Evolutionary conservation across 2,113 vertebrate genomes (phyloP), one percentile per base, ranked within the genome.

Genomic region (Oreocharis arfaki): DNA sequence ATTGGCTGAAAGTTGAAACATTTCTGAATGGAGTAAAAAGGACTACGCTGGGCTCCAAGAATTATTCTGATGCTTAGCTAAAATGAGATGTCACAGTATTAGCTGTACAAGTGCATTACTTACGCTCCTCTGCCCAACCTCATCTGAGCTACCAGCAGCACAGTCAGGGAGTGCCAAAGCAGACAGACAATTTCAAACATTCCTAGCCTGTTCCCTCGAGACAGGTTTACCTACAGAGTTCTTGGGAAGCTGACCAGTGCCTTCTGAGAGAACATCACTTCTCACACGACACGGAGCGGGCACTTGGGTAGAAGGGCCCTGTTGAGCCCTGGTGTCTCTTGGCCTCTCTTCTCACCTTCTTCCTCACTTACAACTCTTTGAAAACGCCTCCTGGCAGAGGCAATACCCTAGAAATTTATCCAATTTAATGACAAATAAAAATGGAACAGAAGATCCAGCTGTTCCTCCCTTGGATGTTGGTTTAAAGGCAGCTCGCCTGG

Each of bases 31-130:
- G 97, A 97, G 95, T 78, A 89, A 83, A 95, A 94, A 95, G 63
- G 89, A 96, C 87, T 96, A 88, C 3, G 33, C 78, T 86, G 97
- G 90, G 86, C 93, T 89, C 93, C 87, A 84, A 59, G 70, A 94
- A 67, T 95, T 94, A 91, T 75, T 93, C 95, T 33, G 97, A 96
- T 96, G 91, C 90, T 97, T 96, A 96, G 96, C 97, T 97, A 97
- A 84, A 78, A 95, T 94, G 93, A 98, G 95, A 95, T 97, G 97
- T 98, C 98, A 98, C 96, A 98, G 97, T 97, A 97, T 95, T 95
- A 98, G 96, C 96, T 97, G 93, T 77, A 92, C 91, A 97, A 97
- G 81, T 75, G 97, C 83, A 89, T 90, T 84, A 95, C 83, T 96
- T 50, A 87, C 1, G 84, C 82, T 92, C 80, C 95, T 94, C 86